phyloP scores from a whole-genome alignment of 2,113 vertebrate genomes.

The Polyodon spathula region DNA sequence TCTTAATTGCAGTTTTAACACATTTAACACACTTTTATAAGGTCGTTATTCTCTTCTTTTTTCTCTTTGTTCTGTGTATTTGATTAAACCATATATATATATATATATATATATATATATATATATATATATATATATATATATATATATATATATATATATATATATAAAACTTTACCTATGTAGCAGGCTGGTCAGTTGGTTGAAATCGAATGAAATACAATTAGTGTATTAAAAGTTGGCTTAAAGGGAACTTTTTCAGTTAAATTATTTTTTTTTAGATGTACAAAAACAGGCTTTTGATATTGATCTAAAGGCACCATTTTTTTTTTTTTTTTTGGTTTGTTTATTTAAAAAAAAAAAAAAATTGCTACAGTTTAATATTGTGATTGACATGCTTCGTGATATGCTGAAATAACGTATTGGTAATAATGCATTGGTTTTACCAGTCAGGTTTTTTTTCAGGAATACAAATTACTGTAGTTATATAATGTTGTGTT shows the following conservation, averaged over 20 bases:
- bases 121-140: no score
- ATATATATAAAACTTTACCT: no score
- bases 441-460: constrained; percentile 4
- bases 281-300: no score
- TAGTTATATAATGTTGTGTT: constrained; percentile 5
- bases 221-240: no score
- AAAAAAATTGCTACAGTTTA: no score
- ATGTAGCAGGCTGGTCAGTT: constrained; percentile 20
- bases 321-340: background rate
- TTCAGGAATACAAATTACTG: constrained; percentile 8
- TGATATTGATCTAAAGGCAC: no score
- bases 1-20: constrained; percentile 20
- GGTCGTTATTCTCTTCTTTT: background rate
- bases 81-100: no score
- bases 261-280: background rate
- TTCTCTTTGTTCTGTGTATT: no score
- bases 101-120: no score
- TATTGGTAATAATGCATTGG: background rate
- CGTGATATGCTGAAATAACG: background rate
- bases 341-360: no score
- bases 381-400: background rate
- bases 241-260: no score
- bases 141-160: no score
- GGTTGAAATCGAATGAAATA: constrained; percentile 10
- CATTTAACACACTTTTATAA: background rate